These are phyloP conservation scores for Ferdinandea cuprea DNA, from an alignment of 2,888 invertebrate genomes.

Conservation along the genomic window DNA sequence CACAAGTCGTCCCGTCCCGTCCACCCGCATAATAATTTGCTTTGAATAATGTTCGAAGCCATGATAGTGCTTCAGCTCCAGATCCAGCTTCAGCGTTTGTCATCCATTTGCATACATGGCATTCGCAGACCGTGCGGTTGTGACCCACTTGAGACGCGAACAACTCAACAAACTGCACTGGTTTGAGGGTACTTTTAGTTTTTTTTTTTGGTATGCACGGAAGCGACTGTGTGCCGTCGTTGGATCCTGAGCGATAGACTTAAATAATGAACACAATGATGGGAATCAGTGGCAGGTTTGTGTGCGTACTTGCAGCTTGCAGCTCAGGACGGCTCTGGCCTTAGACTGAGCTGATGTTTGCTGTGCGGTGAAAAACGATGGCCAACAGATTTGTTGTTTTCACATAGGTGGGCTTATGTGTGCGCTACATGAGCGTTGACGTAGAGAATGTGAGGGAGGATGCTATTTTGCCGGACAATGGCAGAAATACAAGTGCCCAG, in stretches of 20 bases:
- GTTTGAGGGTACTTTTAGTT: not conserved
- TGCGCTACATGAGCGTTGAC: not conserved
- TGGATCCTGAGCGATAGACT: constrained; percentile 30
- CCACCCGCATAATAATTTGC: constrained; percentile 38
- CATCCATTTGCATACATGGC: constrained; percentile 59
- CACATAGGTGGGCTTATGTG: constrained; percentile 1
- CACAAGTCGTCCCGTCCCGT: not conserved
- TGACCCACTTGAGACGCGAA: constrained; percentile 61
- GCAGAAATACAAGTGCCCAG: constrained; percentile 14
- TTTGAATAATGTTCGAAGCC: constrained; percentile 51
- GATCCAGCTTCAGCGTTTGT: constrained; percentile 34
- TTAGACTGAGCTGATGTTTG: constrained; percentile 16
- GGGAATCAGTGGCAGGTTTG: constrained; percentile 26
- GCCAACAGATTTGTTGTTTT: constrained; percentile 22
- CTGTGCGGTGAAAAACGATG: constrained; percentile 37
- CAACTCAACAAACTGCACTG: constrained; percentile 13
- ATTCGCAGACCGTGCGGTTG: constrained; percentile 54
- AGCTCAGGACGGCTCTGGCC: not conserved
- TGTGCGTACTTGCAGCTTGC: constrained; percentile 13
- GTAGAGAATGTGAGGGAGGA: not conserved
- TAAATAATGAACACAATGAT: constrained; percentile 54
- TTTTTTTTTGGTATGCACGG: constrained; percentile 5
- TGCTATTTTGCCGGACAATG: constrained; percentile 21
- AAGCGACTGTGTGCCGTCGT: constrained; percentile 3
- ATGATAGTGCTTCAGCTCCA: no score